Percentiles rank a stretch among this genome's conserved stretches.
Conservation (phyloP, 2,888 invertebrate species). For the Dolichopus griseipennis region DNA sequence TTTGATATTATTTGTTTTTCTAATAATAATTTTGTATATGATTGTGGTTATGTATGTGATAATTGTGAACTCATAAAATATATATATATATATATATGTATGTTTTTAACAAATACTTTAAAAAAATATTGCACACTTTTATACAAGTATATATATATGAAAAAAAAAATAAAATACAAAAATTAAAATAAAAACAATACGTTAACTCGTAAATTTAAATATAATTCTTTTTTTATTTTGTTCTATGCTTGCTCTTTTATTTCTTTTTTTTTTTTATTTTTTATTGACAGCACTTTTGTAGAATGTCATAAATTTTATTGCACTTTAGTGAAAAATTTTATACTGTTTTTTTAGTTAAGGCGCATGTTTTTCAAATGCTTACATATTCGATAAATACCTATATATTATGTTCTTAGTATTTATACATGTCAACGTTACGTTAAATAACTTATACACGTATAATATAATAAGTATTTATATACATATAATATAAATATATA, state of each 20-base stretch:
- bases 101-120: neutral
- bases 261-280: neutral
- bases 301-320: conserved; percentile 6
- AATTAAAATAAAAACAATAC: neutral
- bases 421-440: too few relatives aligned
- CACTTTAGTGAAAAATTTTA: neutral
- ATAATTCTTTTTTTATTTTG: neutral
- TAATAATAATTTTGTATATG: neutral
- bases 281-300: neutral
- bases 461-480: too few relatives aligned
- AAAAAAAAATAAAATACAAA: too few relatives aligned
- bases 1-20: neutral
- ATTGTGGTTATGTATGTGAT: neutral
- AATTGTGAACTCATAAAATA: neutral
- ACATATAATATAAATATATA: too few relatives aligned
- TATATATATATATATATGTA: too few relatives aligned
- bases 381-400: neutral
- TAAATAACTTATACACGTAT: too few relatives aligned
- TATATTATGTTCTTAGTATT: neutral
- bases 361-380: neutral
- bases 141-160: neutral
- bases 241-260: neutral
- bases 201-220: neutral
- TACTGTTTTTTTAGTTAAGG: neutral
- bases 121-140: neutral